A percentile compares a stretch with the other conserved stretches of the same genome.
Conservation (phyloP, 2,797 vertebrate species). For the Carapus acus region DNA sequence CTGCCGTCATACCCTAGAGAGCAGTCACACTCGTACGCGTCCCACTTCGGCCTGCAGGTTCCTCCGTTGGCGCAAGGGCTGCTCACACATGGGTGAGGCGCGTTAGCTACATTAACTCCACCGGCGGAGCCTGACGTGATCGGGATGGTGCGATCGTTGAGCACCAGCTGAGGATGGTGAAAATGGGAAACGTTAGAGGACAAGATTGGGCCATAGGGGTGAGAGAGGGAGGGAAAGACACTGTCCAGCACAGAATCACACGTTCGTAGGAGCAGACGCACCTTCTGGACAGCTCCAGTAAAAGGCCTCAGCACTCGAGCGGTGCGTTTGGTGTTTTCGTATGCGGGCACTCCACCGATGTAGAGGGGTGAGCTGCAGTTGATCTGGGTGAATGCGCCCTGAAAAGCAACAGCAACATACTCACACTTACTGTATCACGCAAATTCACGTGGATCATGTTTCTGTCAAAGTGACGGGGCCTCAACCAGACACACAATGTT, state of each 20-base stretch:
- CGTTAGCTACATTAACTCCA: conserved; percentile 85
- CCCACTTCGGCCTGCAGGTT: conserved; percentile 85
- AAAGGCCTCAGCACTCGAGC: conserved; percentile 79
- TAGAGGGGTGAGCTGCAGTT: conserved; percentile 92
- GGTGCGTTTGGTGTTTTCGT: conserved; percentile 82
- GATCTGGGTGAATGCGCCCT: conserved; percentile 98
- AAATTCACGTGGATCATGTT: too few relatives aligned
- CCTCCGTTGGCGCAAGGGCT: conserved; percentile 87
- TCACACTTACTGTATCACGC: too few relatives aligned
- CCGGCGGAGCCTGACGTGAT: conserved; percentile 73
- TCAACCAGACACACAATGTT: too few relatives aligned
- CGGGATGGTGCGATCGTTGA: conserved; percentile 84
- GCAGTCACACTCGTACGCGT: conserved; percentile 92
- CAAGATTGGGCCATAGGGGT: too few relatives aligned
- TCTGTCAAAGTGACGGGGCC: too few relatives aligned
- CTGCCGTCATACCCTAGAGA: conserved; percentile 87
- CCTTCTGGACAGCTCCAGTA: conserved; percentile 90
- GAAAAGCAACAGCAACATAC: not conserved
- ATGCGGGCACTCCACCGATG: conserved; percentile 86
- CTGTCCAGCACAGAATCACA: too few relatives aligned
- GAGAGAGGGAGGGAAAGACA: not conserved
- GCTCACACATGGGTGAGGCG: conserved; percentile 82
- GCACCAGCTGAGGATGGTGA: conserved; percentile 74
- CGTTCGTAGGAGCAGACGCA: conserved; percentile 56
- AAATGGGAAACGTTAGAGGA: too few relatives aligned